These are phyloP conservation scores for Sebastes hubbsi DNA, from an alignment of 2,797 vertebrate species.

Conservation along the genomic window DNA sequence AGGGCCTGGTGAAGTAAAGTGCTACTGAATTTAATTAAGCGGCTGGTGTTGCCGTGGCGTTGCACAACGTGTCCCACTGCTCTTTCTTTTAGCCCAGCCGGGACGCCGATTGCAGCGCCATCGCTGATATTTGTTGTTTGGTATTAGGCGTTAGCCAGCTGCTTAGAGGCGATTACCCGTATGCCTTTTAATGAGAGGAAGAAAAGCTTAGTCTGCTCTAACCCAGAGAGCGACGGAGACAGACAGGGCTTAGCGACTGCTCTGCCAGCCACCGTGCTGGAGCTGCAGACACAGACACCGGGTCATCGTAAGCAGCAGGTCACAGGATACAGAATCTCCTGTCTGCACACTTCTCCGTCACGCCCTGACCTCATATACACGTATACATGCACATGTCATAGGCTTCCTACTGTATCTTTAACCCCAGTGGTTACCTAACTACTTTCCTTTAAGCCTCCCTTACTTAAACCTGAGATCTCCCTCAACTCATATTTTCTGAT, in stretches of 20 bases:
- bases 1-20: slow-evolving; percentile 7
- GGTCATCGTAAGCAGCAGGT: slow-evolving; percentile 47
- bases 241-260: slow-evolving; percentile 53
- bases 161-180: slow-evolving; percentile 73
- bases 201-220: slow-evolving; percentile 68
- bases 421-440: too few species aligned
- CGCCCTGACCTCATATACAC: slow-evolving; percentile 30
- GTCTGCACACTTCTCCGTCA: slow-evolving; percentile 23
- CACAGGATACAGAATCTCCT: slow-evolving; percentile 46
- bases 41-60: not conserved
- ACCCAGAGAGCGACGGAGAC: slow-evolving; percentile 60
- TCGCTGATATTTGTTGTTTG: slow-evolving; percentile 60
- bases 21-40: not conserved
- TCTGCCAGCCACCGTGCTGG: slow-evolving; percentile 13
- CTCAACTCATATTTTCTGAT: too few species aligned
- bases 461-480: too few species aligned
- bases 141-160: slow-evolving; percentile 67
- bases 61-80: not conserved
- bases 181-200: slow-evolving; percentile 78
- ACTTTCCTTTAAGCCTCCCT: too few species aligned
- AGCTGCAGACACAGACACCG: slow-evolving; percentile 43
- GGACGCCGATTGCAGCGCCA: slow-evolving; percentile 1
- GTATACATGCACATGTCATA: not conserved
- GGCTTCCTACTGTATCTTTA: not conserved
- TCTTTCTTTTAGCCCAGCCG: not conserved